Base-by-base conservation (phyloP, 2,113 vertebrate species). In the Cheilinus undulatus region DNA sequence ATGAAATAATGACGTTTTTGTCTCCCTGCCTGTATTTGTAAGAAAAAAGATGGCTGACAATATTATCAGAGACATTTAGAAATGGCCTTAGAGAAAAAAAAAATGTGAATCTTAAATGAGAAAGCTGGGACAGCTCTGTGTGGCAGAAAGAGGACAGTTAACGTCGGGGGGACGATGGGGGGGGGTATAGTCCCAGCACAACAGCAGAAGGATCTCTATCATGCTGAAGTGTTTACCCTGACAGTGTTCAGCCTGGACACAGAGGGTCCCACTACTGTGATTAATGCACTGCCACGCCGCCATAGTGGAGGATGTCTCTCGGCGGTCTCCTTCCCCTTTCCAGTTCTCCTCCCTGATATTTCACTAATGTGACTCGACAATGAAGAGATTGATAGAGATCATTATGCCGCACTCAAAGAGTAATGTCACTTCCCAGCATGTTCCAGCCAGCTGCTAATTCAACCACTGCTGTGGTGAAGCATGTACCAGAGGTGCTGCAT, bases 371-470 rank as follows among this genome's bases (percentile, higher is more conserved):
- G 92, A 88, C 48, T 73, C 75, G 79, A 90, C 92, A 90, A 91
- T 86, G 91, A 88, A 89, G 92, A 95, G 94, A 95, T 94, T 91
- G 93, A 95, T 95, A 92, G 91, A 78, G 85, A 89, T 91, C 89
- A 90, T 89, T 93, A 93, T 88, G 93, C 92, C 86, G 90, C 89
- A 93, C 91, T 87, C 89, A 93, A 93, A 92, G 93, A 93, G 92
- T 92, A 93, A 93, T 93, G 89, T 77, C 90, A 87, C 91, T 80
- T 90, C 91, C 84, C 91, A 89, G 91, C 91, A 53, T 57, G 85
- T 91, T 91, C 92, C 91, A 91, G 91, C 85, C 89, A 76, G 87
- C 85, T 88, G 69, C 88, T 93, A 93, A 94, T 94, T 93, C 93
- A 91, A 85, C 89, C 75, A 82, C 92, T 92, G 90, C 92, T 86